Evolutionary conservation across 2,797 vertebrate species (phyloP).

Genomic region (Enteromius radiatus): DNA sequence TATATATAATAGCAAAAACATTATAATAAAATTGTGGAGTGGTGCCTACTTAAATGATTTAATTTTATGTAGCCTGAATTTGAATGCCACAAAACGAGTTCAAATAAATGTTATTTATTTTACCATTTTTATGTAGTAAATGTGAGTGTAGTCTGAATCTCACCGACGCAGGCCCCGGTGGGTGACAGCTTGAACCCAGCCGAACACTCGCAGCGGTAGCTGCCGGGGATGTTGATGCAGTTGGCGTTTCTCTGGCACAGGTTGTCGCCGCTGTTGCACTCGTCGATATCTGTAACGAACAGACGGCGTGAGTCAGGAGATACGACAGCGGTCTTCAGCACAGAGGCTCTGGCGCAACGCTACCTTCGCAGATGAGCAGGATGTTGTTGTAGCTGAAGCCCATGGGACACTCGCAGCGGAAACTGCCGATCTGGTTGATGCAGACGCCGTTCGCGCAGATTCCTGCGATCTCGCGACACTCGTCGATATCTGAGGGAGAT

Average conservation of each 20-base stretch:
- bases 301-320: not conserved
- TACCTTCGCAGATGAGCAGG: slow-evolving; percentile 93
- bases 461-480: slow-evolving; percentile 90
- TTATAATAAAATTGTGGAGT: not conserved
- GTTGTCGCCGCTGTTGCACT: slow-evolving; percentile 89
- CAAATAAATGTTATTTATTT: not conserved
- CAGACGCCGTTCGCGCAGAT: slow-evolving; percentile 90
- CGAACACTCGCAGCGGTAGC: slow-evolving; percentile 90
- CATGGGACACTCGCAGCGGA: slow-evolving; percentile 91
- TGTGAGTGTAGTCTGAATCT: slow-evolving; percentile 61
- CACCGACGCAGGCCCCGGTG: slow-evolving; percentile 89
- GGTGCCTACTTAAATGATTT: not conserved
- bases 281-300: slow-evolving; percentile 85
- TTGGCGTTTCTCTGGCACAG: slow-evolving; percentile 89
- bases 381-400: slow-evolving; percentile 94
- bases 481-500: slow-evolving; percentile 85
- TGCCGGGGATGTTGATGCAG: slow-evolving; percentile 93
- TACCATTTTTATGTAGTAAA: not conserved
- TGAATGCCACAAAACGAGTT: not conserved
- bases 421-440: slow-evolving; percentile 94
- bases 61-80: not conserved
- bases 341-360: not conserved
- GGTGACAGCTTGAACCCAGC: slow-evolving; percentile 89
- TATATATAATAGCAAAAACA: not conserved
- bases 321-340: not conserved